Base-by-base conservation (phyloP, 2,113 vertebrate species). In the Albula goreensis region DNA sequence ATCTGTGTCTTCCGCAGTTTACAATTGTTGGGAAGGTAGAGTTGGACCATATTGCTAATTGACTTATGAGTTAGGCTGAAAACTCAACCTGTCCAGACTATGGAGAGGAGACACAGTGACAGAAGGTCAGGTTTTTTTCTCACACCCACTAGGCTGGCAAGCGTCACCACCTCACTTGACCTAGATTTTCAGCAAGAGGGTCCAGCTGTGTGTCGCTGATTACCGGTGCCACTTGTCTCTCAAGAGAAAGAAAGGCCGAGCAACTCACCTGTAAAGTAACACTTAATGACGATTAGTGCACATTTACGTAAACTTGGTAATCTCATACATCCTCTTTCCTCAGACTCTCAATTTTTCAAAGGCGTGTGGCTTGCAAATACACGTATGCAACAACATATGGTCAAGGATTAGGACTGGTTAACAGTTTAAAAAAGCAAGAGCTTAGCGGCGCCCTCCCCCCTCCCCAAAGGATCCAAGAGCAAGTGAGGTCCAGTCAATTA, bases 361-460 rank as follows among this genome's bases (percentile, higher is more conserved):
- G 6, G 9, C 17, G 17, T 70, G 7, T 17, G 63, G 17, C 17
- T 78, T 48, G 25, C 17, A 11, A 78, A 25, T 79, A 12, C 78
- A 79, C 11, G 78, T 15, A 48, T 17, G 41, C 22, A 79, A 79
- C 15, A 48, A 1, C 31, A 79, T 15, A 79, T 25, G 70, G 70
- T 25, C 8, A 74, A 6, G 70, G 70, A 74, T 74, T 74, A 74
- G n/a, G 70, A 74, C n/a, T 22, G 22, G n/a, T 74, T 31, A 74
- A 74, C n/a, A 74, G 70, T 74, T n/a, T 74, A 22, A 31, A n/a
- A 74, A 74, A 74, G 70, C 70, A 74, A 22, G 70, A 74, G 70
- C 70, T 74, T 31, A 74, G n/a, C n/a, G 22, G 5, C n/a, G n/a
- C n/a, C 53, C 53, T 56, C 0, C 12, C 53, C 53, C 53, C 53